Percentiles rank a stretch among this genome's conserved stretches.
These are phyloP conservation scores for Myotis planiceps DNA, from an alignment of 2,797 vertebrate genomes.

Conservation along the genomic window DNA sequence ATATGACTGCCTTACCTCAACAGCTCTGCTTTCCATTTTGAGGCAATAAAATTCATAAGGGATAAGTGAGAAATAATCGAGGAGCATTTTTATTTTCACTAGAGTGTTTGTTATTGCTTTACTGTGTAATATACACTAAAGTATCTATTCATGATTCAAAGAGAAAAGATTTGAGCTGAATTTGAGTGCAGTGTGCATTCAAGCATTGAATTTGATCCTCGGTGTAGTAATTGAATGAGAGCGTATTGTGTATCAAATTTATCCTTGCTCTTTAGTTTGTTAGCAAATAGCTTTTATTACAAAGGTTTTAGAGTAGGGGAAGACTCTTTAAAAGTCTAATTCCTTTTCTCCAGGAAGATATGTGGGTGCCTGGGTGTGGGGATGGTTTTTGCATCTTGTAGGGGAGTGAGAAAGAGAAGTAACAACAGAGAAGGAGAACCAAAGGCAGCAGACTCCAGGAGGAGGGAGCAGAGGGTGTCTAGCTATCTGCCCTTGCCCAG, in stretches of 20 bases:
- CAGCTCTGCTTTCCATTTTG: neutral
- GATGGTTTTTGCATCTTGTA: neutral
- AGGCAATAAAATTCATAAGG: neutral
- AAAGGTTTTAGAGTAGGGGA: conserved; percentile 28
- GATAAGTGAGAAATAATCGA: conserved; percentile 67
- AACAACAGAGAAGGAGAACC: neutral
- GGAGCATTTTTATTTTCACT: conserved; percentile 57
- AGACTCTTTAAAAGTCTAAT: neutral
- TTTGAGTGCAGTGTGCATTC: conserved; percentile 64
- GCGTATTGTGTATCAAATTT: conserved; percentile 51
- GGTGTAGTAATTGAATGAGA: conserved; percentile 52
- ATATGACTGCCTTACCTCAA: neutral
- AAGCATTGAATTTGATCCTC: conserved; percentile 44
- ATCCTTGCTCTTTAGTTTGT: conserved; percentile 42
- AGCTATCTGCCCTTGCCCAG: neutral
- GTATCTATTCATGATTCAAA: conserved; percentile 24
- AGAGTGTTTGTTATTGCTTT: conserved; percentile 62
- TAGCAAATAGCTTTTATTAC: conserved; percentile 27
- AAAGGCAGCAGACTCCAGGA: neutral
- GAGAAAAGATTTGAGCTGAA: neutral
- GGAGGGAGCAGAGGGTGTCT: neutral
- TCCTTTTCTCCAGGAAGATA: neutral
- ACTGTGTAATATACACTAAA: conserved; percentile 19
- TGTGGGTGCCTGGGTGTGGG: neutral
- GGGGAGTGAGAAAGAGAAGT: neutral